Base-by-base conservation (phyloP, 92 coral and sea anemone genomes). In the Paramuricea clavata region DNA sequence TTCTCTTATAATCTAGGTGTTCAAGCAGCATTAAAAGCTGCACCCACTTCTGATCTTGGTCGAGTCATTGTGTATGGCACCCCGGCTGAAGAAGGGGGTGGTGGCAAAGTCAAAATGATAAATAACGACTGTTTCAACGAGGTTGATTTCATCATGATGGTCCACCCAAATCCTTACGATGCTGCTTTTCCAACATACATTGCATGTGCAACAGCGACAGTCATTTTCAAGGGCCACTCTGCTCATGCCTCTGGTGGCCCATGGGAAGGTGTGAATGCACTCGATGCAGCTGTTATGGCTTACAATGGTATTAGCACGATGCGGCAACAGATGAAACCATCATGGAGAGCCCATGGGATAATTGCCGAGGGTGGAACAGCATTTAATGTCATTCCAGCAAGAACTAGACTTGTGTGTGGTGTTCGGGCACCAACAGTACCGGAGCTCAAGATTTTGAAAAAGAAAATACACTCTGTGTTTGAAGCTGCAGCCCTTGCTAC, bases 171-270 rank as follows among this genome's bases (percentile, higher is more conserved):
- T 42, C 91, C 99, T 2, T 89, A 94, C 36, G 91, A 88, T 82
- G 89, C 87, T 41, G 82, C 93, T 10, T 94, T 93, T 30, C 90
- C 94, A 42, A 71, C 95, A 15, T 86, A 88, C 69, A 85, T 96
- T 57, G 98, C 97, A 19, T 71, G 92, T 35, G 87, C 62, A 23
- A 81, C 81, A 49, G 94, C 93, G 34, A 68, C 60, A 2, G 92
- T 94, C 2, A 87, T 93, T 0, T 96, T 83, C 81, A 89, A 78
- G 21, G 99, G 98, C 10, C 85, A 87, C 31, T 91, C 96, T 0
- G 83, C 99, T 0, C 98, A 96, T 94, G 99, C 98, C 17, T 94
- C 95, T 0, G 98, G 98, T 44, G 95, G 91, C 41, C 98, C 98
- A 26, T 95, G 98, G 98, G 98, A 92, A 56, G 98, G 99, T 17